Evolutionary conservation across 2,113 vertebrate genomes (phyloP).

Genomic region (Clarias gariepinus): DNA sequence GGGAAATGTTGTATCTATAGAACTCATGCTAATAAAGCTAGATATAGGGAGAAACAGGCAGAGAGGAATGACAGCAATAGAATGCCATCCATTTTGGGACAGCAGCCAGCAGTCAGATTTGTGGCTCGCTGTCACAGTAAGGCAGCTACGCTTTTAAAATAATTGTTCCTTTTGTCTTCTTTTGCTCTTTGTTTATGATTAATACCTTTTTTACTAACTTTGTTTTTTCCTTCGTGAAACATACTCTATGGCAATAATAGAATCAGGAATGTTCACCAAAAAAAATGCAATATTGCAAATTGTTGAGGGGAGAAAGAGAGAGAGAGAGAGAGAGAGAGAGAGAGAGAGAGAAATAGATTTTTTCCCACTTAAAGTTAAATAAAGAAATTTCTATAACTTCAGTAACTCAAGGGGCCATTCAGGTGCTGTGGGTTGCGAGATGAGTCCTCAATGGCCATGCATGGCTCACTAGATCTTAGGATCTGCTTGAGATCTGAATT

Average conservation of each 20-base stretch:
- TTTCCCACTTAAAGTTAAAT: background rate
- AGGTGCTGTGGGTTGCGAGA: too few species aligned
- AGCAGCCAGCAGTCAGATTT: constrained; percentile 23
- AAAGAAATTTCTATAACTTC: background rate
- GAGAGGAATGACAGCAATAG: constrained; percentile 24
- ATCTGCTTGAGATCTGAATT: too few species aligned
- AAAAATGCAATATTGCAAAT: background rate
- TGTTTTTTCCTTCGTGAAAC: constrained; percentile 1
- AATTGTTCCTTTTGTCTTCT: background rate
- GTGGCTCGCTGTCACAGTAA: background rate
- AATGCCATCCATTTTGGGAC: constrained; percentile 23
- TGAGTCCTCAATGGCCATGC: too few species aligned
- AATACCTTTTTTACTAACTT: constrained; percentile 18
- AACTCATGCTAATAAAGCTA: background rate
- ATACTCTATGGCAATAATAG: background rate
- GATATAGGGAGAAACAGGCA: constrained; percentile 31
- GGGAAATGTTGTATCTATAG: background rate
- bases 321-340: background rate
- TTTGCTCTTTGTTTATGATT: constrained; percentile 7
- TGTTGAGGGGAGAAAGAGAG: background rate
- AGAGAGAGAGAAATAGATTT: background rate
- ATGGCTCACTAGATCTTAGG: too few species aligned
- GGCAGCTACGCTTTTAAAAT: constrained; percentile 5
- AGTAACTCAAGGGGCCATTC: too few species aligned
- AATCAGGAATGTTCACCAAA: background rate